Conservation (phyloP, 2,888 invertebrate species). For the Lithosia quadra region DNA sequence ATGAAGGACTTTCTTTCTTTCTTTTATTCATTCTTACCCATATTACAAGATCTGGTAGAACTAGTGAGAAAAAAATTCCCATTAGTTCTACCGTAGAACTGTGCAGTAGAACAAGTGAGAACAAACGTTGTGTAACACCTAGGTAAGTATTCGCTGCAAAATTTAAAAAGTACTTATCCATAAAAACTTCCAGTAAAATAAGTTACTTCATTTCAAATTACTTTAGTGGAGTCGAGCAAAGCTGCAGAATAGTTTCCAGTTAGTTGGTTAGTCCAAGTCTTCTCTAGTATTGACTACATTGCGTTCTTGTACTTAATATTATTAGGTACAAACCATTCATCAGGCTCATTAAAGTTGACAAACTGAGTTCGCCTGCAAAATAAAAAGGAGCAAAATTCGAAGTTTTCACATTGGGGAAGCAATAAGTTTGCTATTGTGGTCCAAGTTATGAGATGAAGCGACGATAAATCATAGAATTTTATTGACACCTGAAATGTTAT, state of each 20-base stretch:
- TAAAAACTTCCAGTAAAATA: neutral
- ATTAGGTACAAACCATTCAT: constrained; percentile 61
- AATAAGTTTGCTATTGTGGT: constrained; percentile 56
- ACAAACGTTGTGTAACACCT: no score
- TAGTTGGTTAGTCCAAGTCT: constrained; percentile 11
- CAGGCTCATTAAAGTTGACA: constrained; percentile 68
- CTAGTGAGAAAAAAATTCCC: no score
- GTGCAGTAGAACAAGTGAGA: no score
- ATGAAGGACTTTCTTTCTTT: no score
- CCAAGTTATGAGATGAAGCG: constrained; percentile 30
- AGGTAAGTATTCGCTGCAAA: no score
- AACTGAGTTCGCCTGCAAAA: constrained; percentile 61
- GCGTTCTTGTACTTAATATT: constrained; percentile 37
- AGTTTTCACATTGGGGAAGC: constrained; percentile 69
- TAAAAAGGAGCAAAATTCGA: constrained; percentile 68
- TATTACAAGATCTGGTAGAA: no score
- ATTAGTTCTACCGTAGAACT: no score
- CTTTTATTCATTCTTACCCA: no score
- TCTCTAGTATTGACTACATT: constrained; percentile 35
- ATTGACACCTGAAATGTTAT: neutral
- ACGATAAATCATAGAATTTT: neutral
- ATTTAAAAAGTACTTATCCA: neutral
- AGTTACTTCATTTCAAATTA: neutral
- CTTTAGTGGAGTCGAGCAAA: no score
- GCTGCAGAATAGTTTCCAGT: neutral